These are phyloP conservation scores for Pristionchus entomophagus DNA, from an alignment of 2,888 invertebrate species.

Conservation along the genomic window DNA sequence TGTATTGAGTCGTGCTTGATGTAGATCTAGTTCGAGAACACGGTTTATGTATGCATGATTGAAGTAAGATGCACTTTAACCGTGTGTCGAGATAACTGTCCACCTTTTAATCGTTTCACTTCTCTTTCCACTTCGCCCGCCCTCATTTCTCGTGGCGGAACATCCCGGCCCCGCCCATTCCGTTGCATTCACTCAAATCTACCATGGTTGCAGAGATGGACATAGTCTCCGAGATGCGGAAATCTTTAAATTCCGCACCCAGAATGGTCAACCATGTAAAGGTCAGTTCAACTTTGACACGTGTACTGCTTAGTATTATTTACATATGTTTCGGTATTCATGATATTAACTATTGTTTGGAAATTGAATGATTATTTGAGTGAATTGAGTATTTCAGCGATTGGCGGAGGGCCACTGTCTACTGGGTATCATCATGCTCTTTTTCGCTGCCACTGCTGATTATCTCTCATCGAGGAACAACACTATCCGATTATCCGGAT, in stretches of 20 bases:
- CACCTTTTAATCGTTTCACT: background rate
- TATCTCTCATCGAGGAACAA: slow-evolving; percentile 66
- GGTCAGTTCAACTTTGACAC: background rate
- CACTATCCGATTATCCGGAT: slow-evolving; percentile 63
- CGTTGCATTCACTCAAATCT: slow-evolving; percentile 4
- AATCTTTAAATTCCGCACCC: slow-evolving; percentile 24
- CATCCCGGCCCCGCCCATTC: slow-evolving; percentile 17
- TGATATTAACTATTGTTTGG: no score
- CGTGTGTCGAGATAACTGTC: no score
- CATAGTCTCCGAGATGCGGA: slow-evolving; percentile 29
- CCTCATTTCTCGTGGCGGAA: slow-evolving; percentile 8
- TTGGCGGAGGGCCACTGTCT: slow-evolving; percentile 70
- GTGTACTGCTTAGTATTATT: no score
- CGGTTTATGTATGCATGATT: no score
- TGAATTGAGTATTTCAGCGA: slow-evolving; percentile 65
- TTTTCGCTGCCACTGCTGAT: slow-evolving; percentile 68
- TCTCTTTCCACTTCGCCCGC: slow-evolving; percentile 21
- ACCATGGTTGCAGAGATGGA: slow-evolving; percentile 17
- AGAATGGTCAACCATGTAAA: slow-evolving; percentile 31
- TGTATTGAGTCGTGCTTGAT: no score
- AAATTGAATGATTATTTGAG: no score
- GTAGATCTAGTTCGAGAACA: no score
- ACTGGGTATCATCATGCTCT: slow-evolving; percentile 66
- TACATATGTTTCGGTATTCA: no score
- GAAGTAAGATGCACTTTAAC: no score